These are phyloP conservation scores for Ophion obscuratus DNA, from an alignment of 2,888 invertebrate genomes.

Conservation along the genomic window DNA sequence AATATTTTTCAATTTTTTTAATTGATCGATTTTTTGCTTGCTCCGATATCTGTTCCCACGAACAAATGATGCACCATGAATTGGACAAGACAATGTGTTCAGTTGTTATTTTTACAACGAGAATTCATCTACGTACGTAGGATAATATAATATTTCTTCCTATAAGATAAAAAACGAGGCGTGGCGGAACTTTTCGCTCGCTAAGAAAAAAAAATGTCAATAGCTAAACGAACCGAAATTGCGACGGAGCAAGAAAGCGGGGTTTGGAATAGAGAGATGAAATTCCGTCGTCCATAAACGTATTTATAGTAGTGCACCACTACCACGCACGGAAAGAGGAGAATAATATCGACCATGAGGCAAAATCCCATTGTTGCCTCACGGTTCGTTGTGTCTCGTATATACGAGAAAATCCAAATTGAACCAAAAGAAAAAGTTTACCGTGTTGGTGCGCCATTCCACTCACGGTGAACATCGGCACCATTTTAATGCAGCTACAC, in stretches of 20 bases:
- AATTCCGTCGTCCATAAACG: constrained; percentile 52
- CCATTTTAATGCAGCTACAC: constrained; percentile 1
- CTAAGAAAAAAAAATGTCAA: not conserved
- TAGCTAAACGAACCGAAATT: not conserved
- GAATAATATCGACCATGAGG: constrained; percentile 50
- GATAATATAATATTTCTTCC: constrained; percentile 13
- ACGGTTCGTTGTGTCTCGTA: constrained; percentile 19
- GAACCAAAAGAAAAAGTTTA: constrained; percentile 40
- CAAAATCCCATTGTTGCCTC: constrained; percentile 16
- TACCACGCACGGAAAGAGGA: constrained; percentile 13
- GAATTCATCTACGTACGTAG: not conserved
- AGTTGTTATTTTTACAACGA: not conserved
- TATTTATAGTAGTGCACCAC: constrained; percentile 19
- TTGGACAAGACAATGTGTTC: not conserved
- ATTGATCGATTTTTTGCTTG: not conserved
- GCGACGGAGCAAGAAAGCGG: not conserved
- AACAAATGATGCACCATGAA: not conserved
- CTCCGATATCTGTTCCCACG: not conserved
- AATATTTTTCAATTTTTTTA: not conserved
- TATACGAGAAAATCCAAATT: constrained; percentile 44
- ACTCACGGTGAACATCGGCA: constrained; percentile 26
- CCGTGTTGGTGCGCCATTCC: constrained; percentile 36
- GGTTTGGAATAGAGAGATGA: constrained; percentile 24
- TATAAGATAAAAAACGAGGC: not conserved
- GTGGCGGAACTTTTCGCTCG: not conserved